phyloP scores from a whole-genome alignment of 2,113 vertebrate species.

The Corythaixoides concolor region DNA sequence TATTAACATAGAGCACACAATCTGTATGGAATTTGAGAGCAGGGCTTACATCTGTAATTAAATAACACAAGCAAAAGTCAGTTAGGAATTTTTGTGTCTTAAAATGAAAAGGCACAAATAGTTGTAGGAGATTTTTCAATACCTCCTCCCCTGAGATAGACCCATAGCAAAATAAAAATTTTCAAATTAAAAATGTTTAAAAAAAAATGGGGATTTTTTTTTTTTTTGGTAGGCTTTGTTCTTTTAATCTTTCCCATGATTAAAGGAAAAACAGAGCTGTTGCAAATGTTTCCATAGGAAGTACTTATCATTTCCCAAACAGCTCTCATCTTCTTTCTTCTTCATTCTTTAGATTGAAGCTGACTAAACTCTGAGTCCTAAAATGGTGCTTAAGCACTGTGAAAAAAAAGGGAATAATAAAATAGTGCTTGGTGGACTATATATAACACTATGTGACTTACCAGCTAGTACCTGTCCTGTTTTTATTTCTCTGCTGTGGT shows the following conservation, averaged over 20 bases:
- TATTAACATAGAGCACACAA: background rate
- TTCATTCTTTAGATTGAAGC: background rate
- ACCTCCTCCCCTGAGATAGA: background rate
- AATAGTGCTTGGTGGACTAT: background rate
- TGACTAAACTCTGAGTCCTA: background rate
- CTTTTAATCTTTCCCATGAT: constrained; percentile 10
- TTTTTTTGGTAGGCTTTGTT: background rate
- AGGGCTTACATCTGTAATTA: background rate
- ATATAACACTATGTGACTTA: background rate
- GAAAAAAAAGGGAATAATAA: background rate
- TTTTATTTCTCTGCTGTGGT: background rate
- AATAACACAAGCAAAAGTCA: background rate
- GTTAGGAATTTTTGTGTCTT: background rate
- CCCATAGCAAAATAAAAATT: background rate
- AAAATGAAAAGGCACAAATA: background rate
- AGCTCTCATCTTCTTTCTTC: constrained; percentile 39
- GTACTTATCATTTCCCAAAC: constrained; percentile 42
- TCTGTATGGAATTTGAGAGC: background rate
- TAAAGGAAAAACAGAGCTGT: constrained; percentile 18
- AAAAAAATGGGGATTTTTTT: background rate
- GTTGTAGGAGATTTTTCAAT: background rate
- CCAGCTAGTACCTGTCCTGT: background rate
- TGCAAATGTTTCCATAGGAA: constrained; percentile 55
- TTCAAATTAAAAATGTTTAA: background rate
- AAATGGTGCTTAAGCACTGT: background rate